A percentile compares a stretch with the other conserved stretches of the same genome.
phyloP scores from a whole-genome alignment of 1,140 invertebrate genomes.

The Adoxophyes honmai region DNA sequence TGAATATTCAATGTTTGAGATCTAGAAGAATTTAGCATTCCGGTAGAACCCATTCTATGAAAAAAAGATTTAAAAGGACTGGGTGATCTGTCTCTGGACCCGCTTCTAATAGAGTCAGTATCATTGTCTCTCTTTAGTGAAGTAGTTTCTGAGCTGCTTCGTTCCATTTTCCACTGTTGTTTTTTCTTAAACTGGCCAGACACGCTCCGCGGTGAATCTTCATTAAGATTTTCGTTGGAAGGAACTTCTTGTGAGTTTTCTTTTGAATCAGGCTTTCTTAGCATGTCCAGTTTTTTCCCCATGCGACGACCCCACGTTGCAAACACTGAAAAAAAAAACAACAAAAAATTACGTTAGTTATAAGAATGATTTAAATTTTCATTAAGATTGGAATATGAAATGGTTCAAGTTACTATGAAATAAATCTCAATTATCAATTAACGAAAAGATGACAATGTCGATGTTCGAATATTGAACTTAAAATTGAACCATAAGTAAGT shows the following conservation, averaged over 20 bases:
- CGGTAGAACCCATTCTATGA: constrained; percentile 85
- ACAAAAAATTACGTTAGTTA: constrained; percentile 15
- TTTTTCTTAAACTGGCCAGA: constrained; percentile 70
- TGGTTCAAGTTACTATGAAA: too few species aligned
- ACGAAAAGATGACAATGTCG: too few species aligned
- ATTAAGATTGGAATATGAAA: too few species aligned
- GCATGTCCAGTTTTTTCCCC: constrained; percentile 87
- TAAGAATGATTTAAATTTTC: too few species aligned
- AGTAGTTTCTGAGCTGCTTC: constrained; percentile 69
- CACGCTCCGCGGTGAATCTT: constrained; percentile 40
- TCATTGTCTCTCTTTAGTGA: constrained; percentile 63
- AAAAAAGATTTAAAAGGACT: constrained; percentile 85
- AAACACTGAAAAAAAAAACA: constrained; percentile 78
- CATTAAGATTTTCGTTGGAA: constrained; percentile 38
- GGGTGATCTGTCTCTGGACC: constrained; percentile 76
- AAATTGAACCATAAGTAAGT: too few species aligned
- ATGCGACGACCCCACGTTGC: constrained; percentile 88
- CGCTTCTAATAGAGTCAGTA: constrained; percentile 68
- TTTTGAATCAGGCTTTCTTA: constrained; percentile 82
- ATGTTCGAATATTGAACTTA: too few species aligned
- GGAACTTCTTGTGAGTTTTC: constrained; percentile 62
- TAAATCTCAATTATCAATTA: too few species aligned
- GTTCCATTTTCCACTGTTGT: constrained; percentile 74
- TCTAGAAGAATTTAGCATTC: constrained; percentile 82
- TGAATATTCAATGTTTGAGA: constrained; percentile 71